A percentile compares a stretch with the other conserved stretches of the same genome.
These are phyloP conservation scores for Phymastichus coffea DNA, from an alignment of 1,140 invertebrate genomes.

Conservation along the genomic window DNA sequence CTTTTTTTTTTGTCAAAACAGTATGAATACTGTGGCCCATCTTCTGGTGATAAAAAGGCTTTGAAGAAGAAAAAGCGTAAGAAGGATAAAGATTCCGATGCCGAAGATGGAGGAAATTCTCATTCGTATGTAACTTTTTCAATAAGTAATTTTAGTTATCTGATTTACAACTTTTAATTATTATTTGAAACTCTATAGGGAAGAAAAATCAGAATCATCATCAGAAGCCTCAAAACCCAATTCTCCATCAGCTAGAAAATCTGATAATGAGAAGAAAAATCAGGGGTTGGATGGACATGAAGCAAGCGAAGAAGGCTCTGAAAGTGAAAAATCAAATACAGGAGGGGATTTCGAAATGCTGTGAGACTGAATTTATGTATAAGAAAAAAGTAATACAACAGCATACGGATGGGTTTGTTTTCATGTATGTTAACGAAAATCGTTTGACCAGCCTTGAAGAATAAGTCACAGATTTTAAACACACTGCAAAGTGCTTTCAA, in stretches of 20 bases:
- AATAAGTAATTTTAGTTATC: background rate
- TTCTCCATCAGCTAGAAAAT: slow-evolving; percentile 30
- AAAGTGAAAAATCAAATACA: slow-evolving; percentile 68
- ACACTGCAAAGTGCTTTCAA: too few species aligned
- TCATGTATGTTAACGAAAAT: too few species aligned
- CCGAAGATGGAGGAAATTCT: slow-evolving; percentile 55
- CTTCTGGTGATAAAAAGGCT: slow-evolving; percentile 58
- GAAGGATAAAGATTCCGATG: slow-evolving; percentile 75
- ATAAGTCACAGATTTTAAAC: too few species aligned
- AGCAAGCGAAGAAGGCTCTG: slow-evolving; percentile 51
- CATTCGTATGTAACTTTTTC: slow-evolving; percentile 38
- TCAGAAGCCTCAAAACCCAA: slow-evolving; percentile 35
- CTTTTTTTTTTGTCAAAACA: slow-evolving; percentile 46
- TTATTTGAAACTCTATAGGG: too few species aligned
- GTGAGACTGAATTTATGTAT: slow-evolving; percentile 28
- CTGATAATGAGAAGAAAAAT: slow-evolving; percentile 36
- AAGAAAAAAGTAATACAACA: slow-evolving; percentile 8
- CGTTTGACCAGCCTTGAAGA: too few species aligned
- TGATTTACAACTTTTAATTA: background rate
- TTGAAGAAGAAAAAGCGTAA: slow-evolving; percentile 76
- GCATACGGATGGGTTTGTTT: slow-evolving; percentile 4
- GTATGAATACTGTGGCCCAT: slow-evolving; percentile 74
- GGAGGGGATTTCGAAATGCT: slow-evolving; percentile 78
- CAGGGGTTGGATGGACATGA: slow-evolving; percentile 44
- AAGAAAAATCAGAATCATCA: slow-evolving; percentile 38